These are phyloP conservation scores for Monopis laevigella DNA, from an alignment of 2,888 invertebrate genomes.

Conservation along the genomic window DNA sequence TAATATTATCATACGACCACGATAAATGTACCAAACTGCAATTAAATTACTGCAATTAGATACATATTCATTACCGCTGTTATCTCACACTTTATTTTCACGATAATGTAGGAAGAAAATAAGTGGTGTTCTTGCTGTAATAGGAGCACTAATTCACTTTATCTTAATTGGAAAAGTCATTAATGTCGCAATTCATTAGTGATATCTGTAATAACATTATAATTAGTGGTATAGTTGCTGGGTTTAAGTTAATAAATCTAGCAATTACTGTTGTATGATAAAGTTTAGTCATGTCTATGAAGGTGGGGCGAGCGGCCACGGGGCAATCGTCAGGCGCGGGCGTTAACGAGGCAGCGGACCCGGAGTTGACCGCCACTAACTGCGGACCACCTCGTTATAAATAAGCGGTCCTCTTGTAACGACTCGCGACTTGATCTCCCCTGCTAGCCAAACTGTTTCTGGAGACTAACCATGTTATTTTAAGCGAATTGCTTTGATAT, in stretches of 20 bases:
- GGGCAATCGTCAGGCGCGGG: conserved; percentile 21
- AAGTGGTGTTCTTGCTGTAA: neutral
- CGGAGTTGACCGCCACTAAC: conserved; percentile 19
- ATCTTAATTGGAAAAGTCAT: neutral
- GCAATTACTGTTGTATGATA: neutral
- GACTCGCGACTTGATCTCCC: conserved; percentile 15
- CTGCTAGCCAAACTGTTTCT: neutral
- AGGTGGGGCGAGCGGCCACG: neutral
- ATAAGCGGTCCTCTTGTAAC: conserved; percentile 20
- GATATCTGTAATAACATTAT: neutral
- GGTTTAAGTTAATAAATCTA: neutral
- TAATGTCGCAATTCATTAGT: neutral
- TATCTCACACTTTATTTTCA: conserved; percentile 4
- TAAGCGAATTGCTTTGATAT: too few relatives aligned
- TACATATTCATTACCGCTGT: conserved; percentile 8
- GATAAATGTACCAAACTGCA: conserved; percentile 7
- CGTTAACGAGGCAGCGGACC: conserved; percentile 20
- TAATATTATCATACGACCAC: conserved; percentile 6
- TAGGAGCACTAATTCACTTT: neutral
- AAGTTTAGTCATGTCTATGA: too few relatives aligned
- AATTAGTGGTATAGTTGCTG: neutral
- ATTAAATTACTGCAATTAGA: conserved; percentile 1
- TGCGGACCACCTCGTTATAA: conserved; percentile 20
- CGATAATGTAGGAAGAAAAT: neutral
- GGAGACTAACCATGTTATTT: neutral